Base-by-base conservation (phyloP, 1,140 invertebrate species). In the Bombus impatiens region DNA sequence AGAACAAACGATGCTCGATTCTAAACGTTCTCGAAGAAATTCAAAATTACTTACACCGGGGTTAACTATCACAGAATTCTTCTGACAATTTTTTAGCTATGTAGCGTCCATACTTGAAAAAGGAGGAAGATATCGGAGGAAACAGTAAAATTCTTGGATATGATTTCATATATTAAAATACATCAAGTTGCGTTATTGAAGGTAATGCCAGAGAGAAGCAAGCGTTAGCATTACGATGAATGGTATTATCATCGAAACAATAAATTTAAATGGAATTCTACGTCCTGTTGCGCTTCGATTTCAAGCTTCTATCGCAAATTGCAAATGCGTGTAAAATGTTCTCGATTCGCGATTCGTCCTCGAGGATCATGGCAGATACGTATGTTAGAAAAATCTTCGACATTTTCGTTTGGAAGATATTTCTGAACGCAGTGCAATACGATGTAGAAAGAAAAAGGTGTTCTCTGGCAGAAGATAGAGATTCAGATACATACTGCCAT, bases 401-500 rank as follows among this genome's bases (percentile, higher is more conserved):
- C 12, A 32, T 40, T 53, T 28, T 13, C 22, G 2, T 40, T 22
- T 22, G 12, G 3, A 59, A 37, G 9, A 70, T 40, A 40, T 28
- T 70, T 10, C 22, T 13, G 35, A 70, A 37, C 13, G 18, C 10
- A 10, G 18, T 13, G 6, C 0, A 28, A 68, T 53, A 9, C 28
- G 28, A 13, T 9, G 15, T 35, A 37, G n/a, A 37, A 65, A 2
- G n/a, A 10, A n/a, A 44, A 22, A 25, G n/a, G 44, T 62, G 53
- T 72, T 67, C 8, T 35, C 15, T 2, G 10, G 35, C 22, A 18
- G 37, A 89, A 91, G 88, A 92, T 90, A 92, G 89, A 90, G 91
- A 92, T 89, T 83, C 84, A 75, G 70, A 13, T 62, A 28, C 28
- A 28, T 77, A 92, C 92, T 92, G 93, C 92, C 92, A 92, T 89